These are phyloP conservation scores for Dryoscopus gambensis DNA, from an alignment of 2,113 vertebrate species.

Conservation along the genomic window DNA sequence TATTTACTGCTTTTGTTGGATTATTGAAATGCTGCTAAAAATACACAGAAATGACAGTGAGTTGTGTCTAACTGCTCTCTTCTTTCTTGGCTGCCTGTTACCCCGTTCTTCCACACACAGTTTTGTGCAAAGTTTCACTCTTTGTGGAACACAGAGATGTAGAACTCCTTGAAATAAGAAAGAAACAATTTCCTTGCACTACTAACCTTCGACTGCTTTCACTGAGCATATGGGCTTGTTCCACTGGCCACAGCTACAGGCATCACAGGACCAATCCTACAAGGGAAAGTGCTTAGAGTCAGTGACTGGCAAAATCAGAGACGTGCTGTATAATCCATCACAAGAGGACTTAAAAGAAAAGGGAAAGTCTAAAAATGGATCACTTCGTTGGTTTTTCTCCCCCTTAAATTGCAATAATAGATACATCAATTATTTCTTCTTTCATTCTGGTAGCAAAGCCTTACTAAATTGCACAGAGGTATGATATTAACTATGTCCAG, in stretches of 20 bases:
- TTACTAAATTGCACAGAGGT: not conserved
- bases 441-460: not conserved
- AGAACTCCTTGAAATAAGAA: not conserved
- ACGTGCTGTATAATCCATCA: not conserved
- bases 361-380: not conserved
- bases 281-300: not conserved
- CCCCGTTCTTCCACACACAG: not conserved
- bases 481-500: not conserved
- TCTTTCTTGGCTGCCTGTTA: not conserved
- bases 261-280: not conserved
- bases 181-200: not conserved
- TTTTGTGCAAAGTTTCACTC: not conserved
- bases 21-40: not conserved
- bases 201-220: not conserved
- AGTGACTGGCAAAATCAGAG: not conserved
- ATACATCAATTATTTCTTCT: not conserved
- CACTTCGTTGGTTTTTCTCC: not conserved
- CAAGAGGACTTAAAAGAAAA: not conserved
- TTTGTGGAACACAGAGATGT: not conserved
- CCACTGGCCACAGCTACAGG: not conserved
- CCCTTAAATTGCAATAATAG: rapidly evolving
- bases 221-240: not conserved
- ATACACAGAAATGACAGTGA: not conserved
- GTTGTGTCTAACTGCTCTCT: not conserved
- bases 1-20: not conserved